Evolutionary conservation across 2,113 vertebrate species (phyloP), one percentile per base, ranked within the genome.

Genomic region (Datnioides undecimradiatus): DNA sequence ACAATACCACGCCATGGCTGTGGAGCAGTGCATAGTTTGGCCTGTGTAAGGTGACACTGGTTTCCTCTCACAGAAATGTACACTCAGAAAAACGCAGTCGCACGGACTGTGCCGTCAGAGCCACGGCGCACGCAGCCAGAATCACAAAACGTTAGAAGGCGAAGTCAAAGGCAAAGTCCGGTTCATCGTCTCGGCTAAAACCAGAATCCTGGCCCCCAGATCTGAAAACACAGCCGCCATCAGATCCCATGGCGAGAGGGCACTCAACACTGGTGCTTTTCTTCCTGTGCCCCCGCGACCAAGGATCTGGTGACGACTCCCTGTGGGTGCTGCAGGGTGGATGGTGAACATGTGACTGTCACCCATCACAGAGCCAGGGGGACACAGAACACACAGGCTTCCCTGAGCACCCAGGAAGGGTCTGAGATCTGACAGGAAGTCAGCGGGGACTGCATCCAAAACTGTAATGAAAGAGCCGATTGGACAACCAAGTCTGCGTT

Each of bases 1-100:
- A 48, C 17, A 17, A 62, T 4, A 52, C 10, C 5, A 14, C 43
- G 11, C 60, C 5, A 19, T 11, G 12, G 43, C 49, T 31, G 67
- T 46, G 70, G 40, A 80, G 33, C 55, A 57, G 27, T 43, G 69
- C 81, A 89, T 80, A 77, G 75, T 45, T 49, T 60, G 19, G 43
- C 72, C 62, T 60, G 40, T 41, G 46, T 12, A 58, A 66, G 29
- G 41, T 36, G 21, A 69, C 67, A 80, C 48, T 29, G 25, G 62
- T 52, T 65, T 62, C 46, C 72, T 72, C 46, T 29, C 55, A 51
- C 25, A 40, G 27, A 21, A 46, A 7, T 48, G 9, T 36, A 60
- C n/a, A 19, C 8, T 11, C 25, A 17, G 34, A 17, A 51, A 8
- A 46, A 60, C 31, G n/a, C 71, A 54, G 57, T 36, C 13, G 3